Evolutionary conservation across 2,888 invertebrate species (phyloP), one percentile per base, ranked within the genome.

Genomic region (Ectropis crepuscularia): DNA sequence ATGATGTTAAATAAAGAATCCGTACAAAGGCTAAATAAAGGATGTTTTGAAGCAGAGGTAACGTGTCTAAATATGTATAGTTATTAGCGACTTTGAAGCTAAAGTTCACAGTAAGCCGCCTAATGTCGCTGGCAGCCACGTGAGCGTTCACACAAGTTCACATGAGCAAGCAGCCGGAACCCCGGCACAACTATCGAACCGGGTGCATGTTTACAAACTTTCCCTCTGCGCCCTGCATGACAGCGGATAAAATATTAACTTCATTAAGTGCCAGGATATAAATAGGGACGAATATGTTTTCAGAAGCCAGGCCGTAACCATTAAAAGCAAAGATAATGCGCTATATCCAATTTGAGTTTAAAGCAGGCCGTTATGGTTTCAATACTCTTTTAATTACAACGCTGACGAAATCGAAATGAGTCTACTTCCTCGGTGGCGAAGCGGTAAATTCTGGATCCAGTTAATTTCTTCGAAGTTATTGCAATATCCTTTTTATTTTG

Each of bases 171-270:
- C 80, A 82, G 77, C 75, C 77, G 74, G 74, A 75, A 68, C 75
- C 74, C 79, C 70, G 71, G 73, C 74, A 72, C n/a, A 79, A 77
- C 74, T 75, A 76, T 67, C 48, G 64, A 76, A 73, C 71, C 74
- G 74, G 74, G 77, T 75, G 69, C 67, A 68, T 83, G 80, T 85
- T 85, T 87, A 86, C 81, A 78, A 82, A 84, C 80, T 81, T 74
- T 75, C 77, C 81, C 79, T 75, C 73, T 74, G 73, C 74, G 74
- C 77, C 78, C 75, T 68, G 73, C 72, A 75, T 70, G 69, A 72
- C 70, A 72, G 60, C 66, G 61, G 57, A 63, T 73, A 76, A 73
- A 78, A 75, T 77, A 79, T 77, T 74, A 77, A 75, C 74, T 74
- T 78, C 73, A 71, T 73, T 74, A 73, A 77, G 72, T 70, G 69